Conservation (phyloP, 2,888 invertebrate species). For the Cylindroiulus punctatus region DNA sequence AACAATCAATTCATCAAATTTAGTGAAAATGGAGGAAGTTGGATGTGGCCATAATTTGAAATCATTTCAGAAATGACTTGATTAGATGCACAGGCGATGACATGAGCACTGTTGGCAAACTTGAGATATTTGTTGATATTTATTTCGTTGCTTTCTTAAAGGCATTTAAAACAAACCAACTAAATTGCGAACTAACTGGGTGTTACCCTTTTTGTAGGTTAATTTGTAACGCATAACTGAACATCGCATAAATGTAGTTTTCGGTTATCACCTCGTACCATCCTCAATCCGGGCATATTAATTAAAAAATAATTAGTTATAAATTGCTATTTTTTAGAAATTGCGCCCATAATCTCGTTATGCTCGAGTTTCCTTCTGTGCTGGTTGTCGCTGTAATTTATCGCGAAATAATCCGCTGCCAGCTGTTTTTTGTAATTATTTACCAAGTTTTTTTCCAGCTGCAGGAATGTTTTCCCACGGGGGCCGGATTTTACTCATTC, state of each 20-base stretch:
- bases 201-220: neutral
- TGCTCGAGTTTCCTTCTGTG: neutral
- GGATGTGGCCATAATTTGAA: too few species aligned
- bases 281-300: neutral
- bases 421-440: neutral
- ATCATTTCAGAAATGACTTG: too few species aligned
- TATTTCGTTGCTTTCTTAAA: too few species aligned
- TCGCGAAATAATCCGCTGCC: neutral
- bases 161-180: too few species aligned
- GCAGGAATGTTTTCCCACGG: conserved; percentile 11
- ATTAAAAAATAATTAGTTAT: neutral
- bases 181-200: neutral
- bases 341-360: neutral
- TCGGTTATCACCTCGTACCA: neutral
- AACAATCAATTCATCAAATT: too few species aligned
- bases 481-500: neutral
- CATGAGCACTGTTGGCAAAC: too few species aligned
- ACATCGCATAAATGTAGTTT: neutral
- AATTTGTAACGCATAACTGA: neutral
- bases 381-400: neutral
- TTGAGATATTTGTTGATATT: too few species aligned
- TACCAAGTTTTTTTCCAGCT: neutral
- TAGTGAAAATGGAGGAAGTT: too few species aligned
- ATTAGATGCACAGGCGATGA: too few species aligned
- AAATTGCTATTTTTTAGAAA: conserved; percentile 25